These are phyloP conservation scores for Zoroaster sp. DNA, from an alignment of 53 echinoderm and acorn worm species.

Conservation along the genomic window DNA sequence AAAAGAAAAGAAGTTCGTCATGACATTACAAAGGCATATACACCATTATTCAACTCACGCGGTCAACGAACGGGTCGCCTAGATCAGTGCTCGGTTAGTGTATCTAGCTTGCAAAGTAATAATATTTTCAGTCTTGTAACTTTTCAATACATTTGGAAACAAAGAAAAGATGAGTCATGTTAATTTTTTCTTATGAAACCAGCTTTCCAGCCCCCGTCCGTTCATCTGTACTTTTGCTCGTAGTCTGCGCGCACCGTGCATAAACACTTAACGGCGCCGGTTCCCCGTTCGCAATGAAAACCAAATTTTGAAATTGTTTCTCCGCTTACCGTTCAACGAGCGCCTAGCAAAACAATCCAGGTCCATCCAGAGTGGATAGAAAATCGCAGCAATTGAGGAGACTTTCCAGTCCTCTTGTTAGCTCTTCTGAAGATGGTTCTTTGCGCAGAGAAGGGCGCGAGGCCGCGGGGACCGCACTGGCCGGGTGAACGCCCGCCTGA, in stretches of 20 bases:
- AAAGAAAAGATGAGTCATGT: background rate
- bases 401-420: background rate
- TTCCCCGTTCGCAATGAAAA: slow-evolving; percentile 29
- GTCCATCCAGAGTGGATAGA: slow-evolving; percentile 3
- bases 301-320: slow-evolving; percentile 63
- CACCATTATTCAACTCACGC: no score
- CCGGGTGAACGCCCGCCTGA: slow-evolving; percentile 45
- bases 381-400: slow-evolving; percentile 24
- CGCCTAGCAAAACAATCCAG: slow-evolving; percentile 57
- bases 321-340: slow-evolving; percentile 45
- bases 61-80: no score
- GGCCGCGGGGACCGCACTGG: slow-evolving; percentile 9
- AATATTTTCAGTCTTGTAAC: background rate
- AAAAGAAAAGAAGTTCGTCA: no score
- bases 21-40: no score
- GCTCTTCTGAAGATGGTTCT: slow-evolving; percentile 21
- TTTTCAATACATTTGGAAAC: background rate
- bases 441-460: background rate
- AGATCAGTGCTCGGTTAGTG: no score
- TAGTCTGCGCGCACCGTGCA: background rate
- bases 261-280: slow-evolving; percentile 51
- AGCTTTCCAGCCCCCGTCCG: background rate
- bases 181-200: background rate
- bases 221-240: slow-evolving; percentile 16
- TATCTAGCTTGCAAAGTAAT: no score